A percentile compares a stretch with the other conserved stretches of the same genome.
These are phyloP conservation scores for Styela plicata DNA, from an alignment of 23 tunicate species.

Conservation along the genomic window DNA sequence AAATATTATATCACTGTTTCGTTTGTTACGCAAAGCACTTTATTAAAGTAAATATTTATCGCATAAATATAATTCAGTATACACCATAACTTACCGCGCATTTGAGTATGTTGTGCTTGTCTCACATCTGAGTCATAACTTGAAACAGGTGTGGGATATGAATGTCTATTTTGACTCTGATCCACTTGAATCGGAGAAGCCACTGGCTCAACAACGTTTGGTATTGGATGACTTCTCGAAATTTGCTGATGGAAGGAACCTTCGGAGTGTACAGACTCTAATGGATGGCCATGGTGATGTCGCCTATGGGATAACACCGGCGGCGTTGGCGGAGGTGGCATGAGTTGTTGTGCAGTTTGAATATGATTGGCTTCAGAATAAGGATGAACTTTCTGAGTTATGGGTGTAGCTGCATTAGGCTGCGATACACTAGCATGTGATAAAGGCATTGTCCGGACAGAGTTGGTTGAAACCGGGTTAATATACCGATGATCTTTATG, in stretches of 20 bases:
- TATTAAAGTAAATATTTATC: too few relatives aligned
- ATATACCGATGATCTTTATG: not conserved
- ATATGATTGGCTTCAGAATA: not conserved
- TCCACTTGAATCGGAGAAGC: constrained; percentile 8
- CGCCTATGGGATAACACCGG: constrained; percentile 1
- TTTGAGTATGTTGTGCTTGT: constrained; percentile 12
- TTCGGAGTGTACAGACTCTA: not conserved
- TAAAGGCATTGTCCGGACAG: not conserved
- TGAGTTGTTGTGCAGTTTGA: constrained; percentile 35
- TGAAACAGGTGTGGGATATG: constrained; percentile 30
- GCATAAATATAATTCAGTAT: too few relatives aligned
- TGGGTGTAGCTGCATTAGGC: not conserved
- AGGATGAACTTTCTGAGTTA: not conserved
- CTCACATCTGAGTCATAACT: constrained; percentile 29
- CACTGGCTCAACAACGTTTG: not conserved
- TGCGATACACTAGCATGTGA: not conserved
- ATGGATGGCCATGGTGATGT: not conserved
- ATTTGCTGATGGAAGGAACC: constrained; percentile 21
- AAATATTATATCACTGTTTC: too few relatives aligned
- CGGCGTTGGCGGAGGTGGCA: constrained; percentile 85
- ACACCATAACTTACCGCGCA: not conserved
- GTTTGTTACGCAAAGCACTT: too few relatives aligned
- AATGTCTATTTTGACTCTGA: not conserved
- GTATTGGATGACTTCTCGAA: constrained; percentile 14
- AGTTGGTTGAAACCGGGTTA: not conserved